Percentiles rank a stretch among this genome's conserved stretches.
Conservation (phyloP, 2,888 invertebrate species). For the Idaea biselata region DNA sequence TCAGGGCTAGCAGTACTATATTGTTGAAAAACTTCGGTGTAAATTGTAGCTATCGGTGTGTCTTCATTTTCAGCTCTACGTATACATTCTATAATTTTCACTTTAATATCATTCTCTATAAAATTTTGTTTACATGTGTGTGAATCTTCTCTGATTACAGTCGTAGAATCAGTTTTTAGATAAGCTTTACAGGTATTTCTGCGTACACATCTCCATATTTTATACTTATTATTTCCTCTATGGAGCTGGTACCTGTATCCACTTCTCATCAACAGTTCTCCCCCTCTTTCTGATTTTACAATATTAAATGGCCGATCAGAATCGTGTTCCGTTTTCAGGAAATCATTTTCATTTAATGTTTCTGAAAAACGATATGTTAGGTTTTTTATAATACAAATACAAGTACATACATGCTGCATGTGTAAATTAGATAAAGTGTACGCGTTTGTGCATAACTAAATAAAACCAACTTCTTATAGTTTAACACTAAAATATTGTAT, state of each 20-base stretch:
- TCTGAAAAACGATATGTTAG: not conserved
- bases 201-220: not conserved
- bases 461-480: too few species aligned
- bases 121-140: conserved; percentile 10
- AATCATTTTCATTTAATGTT: not conserved
- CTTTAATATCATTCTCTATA: conserved; percentile 11
- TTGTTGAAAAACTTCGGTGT: conserved; percentile 15
- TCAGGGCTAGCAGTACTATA: not conserved
- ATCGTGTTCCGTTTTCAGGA: not conserved
- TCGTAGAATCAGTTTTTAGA: not conserved
- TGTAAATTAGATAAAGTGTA: too few species aligned
- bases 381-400: too few species aligned
- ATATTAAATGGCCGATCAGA: not conserved
- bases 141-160: not conserved
- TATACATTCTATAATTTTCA: conserved; percentile 8
- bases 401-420: too few species aligned
- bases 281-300: not conserved
- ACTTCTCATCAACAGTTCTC: not conserved
- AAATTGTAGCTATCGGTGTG: conserved; percentile 13
- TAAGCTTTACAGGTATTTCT: not conserved
- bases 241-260: not conserved
- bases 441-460: too few species aligned
- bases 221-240: not conserved
- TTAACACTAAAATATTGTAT: too few species aligned
- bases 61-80: conserved; percentile 5